These are phyloP conservation scores for Papilio demoleus DNA, from an alignment of 2,888 invertebrate species.

Conservation along the genomic window DNA sequence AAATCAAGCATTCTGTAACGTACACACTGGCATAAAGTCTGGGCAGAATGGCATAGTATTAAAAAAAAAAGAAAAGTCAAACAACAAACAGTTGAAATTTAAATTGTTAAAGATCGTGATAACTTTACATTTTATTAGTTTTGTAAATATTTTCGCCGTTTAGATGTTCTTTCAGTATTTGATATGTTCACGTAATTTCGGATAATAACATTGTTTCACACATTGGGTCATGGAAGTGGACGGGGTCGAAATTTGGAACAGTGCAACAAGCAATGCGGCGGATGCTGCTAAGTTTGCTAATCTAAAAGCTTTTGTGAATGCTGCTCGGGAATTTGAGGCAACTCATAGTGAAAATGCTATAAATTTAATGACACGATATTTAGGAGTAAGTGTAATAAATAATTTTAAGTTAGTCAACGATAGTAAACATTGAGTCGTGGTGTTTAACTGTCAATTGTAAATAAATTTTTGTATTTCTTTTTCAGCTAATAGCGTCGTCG, in stretches of 20 bases:
- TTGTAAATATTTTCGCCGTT: constrained; percentile 48
- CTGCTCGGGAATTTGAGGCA: constrained; percentile 79
- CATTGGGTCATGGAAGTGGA: constrained; percentile 69
- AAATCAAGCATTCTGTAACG: not conserved
- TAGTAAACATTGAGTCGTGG: not conserved
- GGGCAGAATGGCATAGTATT: not conserved
- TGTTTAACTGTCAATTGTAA: not conserved
- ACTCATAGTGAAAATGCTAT: constrained; percentile 79
- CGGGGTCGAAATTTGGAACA: constrained; percentile 61
- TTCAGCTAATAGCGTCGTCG: constrained; percentile 85
- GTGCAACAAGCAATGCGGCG: constrained; percentile 57
- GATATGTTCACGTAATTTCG: constrained; percentile 23
- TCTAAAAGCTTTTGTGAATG: constrained; percentile 81
- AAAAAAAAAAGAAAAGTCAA: constrained; percentile 8
- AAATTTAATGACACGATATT: constrained; percentile 79
- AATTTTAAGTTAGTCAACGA: constrained; percentile 1
- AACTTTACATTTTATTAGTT: constrained; percentile 46
- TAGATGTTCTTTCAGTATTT: constrained; percentile 29
- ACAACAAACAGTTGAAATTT: constrained; percentile 74
- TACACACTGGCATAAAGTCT: constrained; percentile 14
- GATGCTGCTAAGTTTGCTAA: constrained; percentile 73
- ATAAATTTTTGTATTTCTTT: constrained; percentile 42
- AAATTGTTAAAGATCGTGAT: constrained; percentile 51
- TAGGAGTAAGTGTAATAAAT: constrained; percentile 68
- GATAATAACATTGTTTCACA: constrained; percentile 27